Conservation (phyloP, 2,888 invertebrate genomes). For the Chrysolina americana region DNA sequence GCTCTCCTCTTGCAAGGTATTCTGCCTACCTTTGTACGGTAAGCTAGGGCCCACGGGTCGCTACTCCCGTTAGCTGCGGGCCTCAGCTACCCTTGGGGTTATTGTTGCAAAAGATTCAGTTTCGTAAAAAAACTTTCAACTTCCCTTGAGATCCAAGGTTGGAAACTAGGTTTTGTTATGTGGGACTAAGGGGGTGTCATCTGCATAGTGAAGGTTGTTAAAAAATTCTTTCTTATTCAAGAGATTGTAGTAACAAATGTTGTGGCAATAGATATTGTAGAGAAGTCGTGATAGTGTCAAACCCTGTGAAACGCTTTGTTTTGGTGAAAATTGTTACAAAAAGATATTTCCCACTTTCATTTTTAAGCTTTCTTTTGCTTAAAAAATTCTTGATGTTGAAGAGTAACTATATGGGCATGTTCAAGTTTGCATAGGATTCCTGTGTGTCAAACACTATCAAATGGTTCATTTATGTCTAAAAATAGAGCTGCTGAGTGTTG, state of each 20-base stretch:
- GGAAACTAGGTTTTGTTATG: not conserved
- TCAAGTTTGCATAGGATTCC: not conserved
- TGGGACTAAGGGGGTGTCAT: not conserved
- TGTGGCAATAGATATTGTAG: not conserved
- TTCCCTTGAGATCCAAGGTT: too few species aligned
- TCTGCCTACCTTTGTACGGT: too few species aligned
- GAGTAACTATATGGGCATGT: not conserved
- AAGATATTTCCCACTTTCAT: too few species aligned
- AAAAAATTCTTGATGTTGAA: not conserved
- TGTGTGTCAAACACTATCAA: not conserved
- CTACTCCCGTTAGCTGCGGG: too few species aligned
- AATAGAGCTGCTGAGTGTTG: not conserved
- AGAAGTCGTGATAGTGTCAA: not conserved
- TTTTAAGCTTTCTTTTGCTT: not conserved
- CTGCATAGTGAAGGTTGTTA: constrained; percentile 21
- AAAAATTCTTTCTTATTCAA: constrained; percentile 22
- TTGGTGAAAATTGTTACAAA: too few species aligned
- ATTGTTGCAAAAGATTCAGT: too few species aligned
- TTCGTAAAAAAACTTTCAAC: too few species aligned
- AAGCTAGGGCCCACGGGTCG: too few species aligned
- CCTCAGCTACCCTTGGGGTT: too few species aligned
- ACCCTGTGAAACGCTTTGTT: not conserved
- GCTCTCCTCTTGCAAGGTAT: too few species aligned
- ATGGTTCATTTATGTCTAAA: not conserved
- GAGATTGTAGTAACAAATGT: not conserved